phyloP scores from a whole-genome alignment of 2,113 vertebrate genomes.

The Sclerurus mexicanus region DNA sequence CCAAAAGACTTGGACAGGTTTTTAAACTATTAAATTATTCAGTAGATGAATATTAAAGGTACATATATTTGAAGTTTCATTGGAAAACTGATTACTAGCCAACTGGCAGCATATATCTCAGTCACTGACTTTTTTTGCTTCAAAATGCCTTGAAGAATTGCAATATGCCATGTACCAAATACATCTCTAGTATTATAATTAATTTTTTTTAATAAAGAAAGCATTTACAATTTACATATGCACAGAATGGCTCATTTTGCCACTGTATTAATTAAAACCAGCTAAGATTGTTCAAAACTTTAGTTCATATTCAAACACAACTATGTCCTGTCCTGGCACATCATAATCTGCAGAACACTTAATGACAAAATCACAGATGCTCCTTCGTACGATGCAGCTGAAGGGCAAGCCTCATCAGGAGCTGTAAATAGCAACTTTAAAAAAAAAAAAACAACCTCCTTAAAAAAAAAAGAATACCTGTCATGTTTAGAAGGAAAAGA shows the following conservation, averaged over 20 bases:
- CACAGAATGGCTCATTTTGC: background rate
- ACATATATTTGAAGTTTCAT: background rate
- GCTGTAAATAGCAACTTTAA: background rate
- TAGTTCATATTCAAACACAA: background rate
- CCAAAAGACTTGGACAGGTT: background rate
- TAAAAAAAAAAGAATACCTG: background rate
- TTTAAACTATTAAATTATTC: background rate
- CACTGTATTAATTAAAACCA: background rate
- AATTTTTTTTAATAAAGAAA: background rate
- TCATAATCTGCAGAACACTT: background rate
- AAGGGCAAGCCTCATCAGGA: conserved; percentile 23
- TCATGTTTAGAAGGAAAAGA: background rate
- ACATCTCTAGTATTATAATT: background rate
- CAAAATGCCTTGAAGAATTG: background rate
- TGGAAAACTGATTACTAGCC: background rate
- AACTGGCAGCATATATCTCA: background rate
- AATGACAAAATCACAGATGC: conserved; percentile 34
- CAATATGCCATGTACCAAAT: background rate
- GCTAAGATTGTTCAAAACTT: background rate
- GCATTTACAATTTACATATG: background rate
- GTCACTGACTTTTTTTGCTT: background rate
- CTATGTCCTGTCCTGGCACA: background rate
- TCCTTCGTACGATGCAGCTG: background rate
- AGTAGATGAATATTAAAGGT: background rate
- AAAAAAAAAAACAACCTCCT: background rate